Conservation (phyloP, 1,140 invertebrate species). For the Grapholita molesta region DNA sequence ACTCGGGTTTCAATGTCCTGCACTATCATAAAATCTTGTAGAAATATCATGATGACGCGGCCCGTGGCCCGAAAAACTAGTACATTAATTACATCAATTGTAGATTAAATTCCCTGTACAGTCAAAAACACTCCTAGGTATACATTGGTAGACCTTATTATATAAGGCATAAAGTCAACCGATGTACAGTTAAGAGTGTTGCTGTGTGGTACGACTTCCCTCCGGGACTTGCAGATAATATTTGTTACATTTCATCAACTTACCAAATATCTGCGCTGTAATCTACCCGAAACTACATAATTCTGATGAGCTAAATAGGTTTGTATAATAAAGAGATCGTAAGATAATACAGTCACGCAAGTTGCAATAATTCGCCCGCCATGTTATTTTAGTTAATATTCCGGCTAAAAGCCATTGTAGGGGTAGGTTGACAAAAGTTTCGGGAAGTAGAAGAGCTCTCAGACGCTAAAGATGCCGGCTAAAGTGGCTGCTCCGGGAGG, state of each 20-base stretch:
- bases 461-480: constrained; percentile 5
- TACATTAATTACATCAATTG: neutral
- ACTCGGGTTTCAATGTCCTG: neutral
- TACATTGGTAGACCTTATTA: too few relatives aligned
- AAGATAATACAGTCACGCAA: constrained; percentile 2
- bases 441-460: neutral
- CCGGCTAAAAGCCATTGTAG: constrained; percentile 6
- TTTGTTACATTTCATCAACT: constrained; percentile 10
- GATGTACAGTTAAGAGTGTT: too few relatives aligned
- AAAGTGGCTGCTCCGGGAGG: neutral
- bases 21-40: neutral
- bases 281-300: constrained; percentile 1
- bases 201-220: neutral
- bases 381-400: constrained; percentile 13
- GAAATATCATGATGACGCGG: too few relatives aligned
- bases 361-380: neutral
- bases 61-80: neutral
- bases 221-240: neutral
- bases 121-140: too few relatives aligned
- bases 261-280: neutral
- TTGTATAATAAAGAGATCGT: constrained; percentile 7
- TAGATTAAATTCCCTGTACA: neutral
- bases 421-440: constrained; percentile 9
- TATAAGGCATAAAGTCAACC: too few relatives aligned
- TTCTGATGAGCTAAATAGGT: neutral